These are phyloP conservation scores for Montipora foliosa DNA, from an alignment of 64 coral and sea anemone species.

Conservation along the genomic window DNA sequence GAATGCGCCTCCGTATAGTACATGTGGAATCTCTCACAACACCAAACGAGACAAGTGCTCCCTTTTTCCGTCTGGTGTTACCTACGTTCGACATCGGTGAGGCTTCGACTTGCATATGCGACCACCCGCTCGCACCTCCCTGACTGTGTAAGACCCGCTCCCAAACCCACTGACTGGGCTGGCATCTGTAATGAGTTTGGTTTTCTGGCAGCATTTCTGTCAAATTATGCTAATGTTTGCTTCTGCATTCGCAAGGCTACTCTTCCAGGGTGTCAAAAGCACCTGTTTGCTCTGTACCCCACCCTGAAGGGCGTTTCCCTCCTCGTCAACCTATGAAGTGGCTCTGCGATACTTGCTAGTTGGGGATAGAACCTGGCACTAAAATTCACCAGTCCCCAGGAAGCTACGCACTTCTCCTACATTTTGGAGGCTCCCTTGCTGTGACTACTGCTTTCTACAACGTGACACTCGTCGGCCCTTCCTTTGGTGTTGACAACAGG, in stretches of 20 bases:
- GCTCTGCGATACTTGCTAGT: too few relatives aligned
- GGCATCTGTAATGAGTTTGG: conserved; percentile 46
- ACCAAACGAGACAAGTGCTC: not conserved
- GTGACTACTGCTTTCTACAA: too few relatives aligned
- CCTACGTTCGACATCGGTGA: too few relatives aligned
- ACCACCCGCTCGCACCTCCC: conserved; percentile 3
- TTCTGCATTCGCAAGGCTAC: conserved; percentile 6
- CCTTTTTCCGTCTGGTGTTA: conserved; percentile 72
- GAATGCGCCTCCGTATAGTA: conserved; percentile 45
- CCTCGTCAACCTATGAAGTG: too few relatives aligned
- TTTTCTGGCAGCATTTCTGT: conserved; percentile 62
- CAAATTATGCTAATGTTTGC: conserved; percentile 64
- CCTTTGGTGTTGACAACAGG: too few relatives aligned
- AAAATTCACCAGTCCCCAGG: conserved; percentile 53
- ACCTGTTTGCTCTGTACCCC: conserved; percentile 29
- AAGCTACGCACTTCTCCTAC: too few relatives aligned
- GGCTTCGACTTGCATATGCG: too few relatives aligned
- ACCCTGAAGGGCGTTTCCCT: not conserved
- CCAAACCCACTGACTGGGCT: conserved; percentile 53
- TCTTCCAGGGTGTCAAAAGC: conserved; percentile 45
- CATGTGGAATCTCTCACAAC: conserved; percentile 24
- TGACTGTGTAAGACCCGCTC: conserved; percentile 47
- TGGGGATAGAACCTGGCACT: not conserved
- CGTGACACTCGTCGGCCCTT: too few relatives aligned
- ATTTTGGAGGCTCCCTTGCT: too few relatives aligned